These are phyloP conservation scores for Leptopilina myrica DNA, from an alignment of 2,888 invertebrate genomes.

Conservation along the genomic window DNA sequence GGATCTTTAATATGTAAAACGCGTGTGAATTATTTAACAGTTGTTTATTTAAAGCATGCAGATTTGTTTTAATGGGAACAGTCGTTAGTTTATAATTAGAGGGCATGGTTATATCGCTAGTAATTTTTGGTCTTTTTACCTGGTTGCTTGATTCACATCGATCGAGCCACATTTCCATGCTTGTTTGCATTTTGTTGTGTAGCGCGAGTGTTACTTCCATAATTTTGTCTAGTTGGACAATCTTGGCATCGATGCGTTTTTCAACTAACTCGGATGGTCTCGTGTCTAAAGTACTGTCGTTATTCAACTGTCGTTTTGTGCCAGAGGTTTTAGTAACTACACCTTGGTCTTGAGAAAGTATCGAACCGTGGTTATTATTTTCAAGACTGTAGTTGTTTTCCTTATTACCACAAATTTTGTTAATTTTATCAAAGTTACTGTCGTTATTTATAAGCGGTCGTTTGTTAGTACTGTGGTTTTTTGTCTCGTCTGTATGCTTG, in stretches of 20 bases:
- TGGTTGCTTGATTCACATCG: background rate
- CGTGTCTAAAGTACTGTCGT: too few species aligned
- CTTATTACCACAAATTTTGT: too few species aligned
- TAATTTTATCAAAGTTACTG: background rate
- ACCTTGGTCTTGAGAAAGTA: background rate
- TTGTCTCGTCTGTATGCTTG: too few species aligned
- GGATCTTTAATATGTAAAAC: constrained; percentile 43
- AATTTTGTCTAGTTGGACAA: too few species aligned
- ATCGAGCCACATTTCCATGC: constrained; percentile 12
- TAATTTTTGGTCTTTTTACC: too few species aligned
- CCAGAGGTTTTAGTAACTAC: too few species aligned
- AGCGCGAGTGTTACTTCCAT: too few species aligned
- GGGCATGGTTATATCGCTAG: background rate
- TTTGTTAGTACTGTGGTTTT: too few species aligned
- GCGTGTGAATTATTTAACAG: background rate
- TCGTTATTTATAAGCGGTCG: too few species aligned
- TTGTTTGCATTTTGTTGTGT: constrained; percentile 11
- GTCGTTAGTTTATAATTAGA: background rate
- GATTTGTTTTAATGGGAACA: too few species aligned
- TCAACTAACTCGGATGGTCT: too few species aligned
- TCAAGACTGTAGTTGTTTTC: background rate
- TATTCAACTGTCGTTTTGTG: background rate
- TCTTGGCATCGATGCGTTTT: too few species aligned
- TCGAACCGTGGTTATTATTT: background rate
- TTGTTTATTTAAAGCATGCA: background rate